A percentile compares a stretch with the other conserved stretches of the same genome.
These are phyloP conservation scores for Peromyscus melanophrys DNA, from an alignment of 2,797 vertebrate genomes.

Conservation along the genomic window DNA sequence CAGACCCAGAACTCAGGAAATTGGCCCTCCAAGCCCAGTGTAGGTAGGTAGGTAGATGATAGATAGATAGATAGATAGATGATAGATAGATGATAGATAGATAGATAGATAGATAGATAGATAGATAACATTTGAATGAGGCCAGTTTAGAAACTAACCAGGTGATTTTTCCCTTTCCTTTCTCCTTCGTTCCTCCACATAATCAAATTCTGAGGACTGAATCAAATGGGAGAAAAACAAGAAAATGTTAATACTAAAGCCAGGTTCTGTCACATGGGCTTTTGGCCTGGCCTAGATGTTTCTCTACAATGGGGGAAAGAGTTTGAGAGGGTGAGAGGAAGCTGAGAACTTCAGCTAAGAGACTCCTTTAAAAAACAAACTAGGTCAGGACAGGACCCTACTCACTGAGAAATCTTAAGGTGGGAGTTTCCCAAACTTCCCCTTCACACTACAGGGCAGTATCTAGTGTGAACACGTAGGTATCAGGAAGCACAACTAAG, in stretches of 20 bases:
- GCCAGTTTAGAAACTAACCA: neutral
- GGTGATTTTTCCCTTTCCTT: neutral
- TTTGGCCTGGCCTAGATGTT: neutral
- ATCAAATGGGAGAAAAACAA: neutral
- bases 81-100: too few relatives aligned
- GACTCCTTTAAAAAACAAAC: neutral
- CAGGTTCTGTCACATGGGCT: neutral
- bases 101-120: too few relatives aligned
- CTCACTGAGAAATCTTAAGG: neutral
- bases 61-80: too few relatives aligned
- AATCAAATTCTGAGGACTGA: neutral
- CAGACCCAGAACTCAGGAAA: neutral
- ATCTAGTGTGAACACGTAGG: too few relatives aligned
- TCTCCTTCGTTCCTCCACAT: neutral
- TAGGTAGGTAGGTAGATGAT: neutral
- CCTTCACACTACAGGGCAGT: neutral
- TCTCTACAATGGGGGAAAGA: neutral
- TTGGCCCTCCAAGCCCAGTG: too few relatives aligned
- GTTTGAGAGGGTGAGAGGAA: neutral
- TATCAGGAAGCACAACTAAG: neutral
- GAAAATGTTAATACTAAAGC: too few relatives aligned
- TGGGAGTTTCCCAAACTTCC: neutral
- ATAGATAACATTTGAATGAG: neutral
- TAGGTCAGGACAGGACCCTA: neutral
- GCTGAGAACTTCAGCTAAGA: neutral